A percentile compares a stretch with the other conserved stretches of the same genome.
Evolutionary conservation across 2,113 vertebrate species (phyloP).

Genomic region (Orthonyx spaldingii): DNA sequence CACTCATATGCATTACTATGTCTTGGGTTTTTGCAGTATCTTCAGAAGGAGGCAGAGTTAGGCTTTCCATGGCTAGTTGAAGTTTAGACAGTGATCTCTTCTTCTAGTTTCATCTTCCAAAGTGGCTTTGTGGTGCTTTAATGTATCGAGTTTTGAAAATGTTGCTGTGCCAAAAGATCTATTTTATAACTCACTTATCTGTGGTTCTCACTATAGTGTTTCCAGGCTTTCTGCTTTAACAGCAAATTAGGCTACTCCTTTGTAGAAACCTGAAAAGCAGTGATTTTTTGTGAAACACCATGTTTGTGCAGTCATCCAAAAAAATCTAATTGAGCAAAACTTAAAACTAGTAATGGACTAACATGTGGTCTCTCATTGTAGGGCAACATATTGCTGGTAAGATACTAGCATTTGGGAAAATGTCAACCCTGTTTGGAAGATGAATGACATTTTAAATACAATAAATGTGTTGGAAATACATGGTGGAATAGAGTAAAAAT

Average conservation of each 20-base stretch:
- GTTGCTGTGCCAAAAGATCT: not conserved
- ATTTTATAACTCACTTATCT: not conserved
- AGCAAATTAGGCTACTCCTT: not conserved
- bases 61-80: not conserved
- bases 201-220: not conserved
- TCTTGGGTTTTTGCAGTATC: not conserved
- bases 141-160: not conserved
- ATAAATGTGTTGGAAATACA: not conserved
- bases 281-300: not conserved
- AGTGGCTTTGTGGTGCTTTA: not conserved
- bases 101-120: not conserved
- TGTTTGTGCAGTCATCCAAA: not conserved
- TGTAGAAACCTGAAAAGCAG: not conserved
- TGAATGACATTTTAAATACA: not conserved
- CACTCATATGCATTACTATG: rapidly evolving
- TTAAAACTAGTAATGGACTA: not conserved
- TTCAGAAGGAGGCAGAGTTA: not conserved
- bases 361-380: not conserved
- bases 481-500: not conserved
- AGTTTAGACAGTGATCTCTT: not conserved
- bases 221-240: not conserved
- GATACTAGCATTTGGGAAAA: not conserved
- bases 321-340: not conserved
- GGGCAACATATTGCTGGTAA: not conserved
- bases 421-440: not conserved